phyloP scores from a whole-genome alignment of 2,797 vertebrate genomes.

The Zalophus californianus region DNA sequence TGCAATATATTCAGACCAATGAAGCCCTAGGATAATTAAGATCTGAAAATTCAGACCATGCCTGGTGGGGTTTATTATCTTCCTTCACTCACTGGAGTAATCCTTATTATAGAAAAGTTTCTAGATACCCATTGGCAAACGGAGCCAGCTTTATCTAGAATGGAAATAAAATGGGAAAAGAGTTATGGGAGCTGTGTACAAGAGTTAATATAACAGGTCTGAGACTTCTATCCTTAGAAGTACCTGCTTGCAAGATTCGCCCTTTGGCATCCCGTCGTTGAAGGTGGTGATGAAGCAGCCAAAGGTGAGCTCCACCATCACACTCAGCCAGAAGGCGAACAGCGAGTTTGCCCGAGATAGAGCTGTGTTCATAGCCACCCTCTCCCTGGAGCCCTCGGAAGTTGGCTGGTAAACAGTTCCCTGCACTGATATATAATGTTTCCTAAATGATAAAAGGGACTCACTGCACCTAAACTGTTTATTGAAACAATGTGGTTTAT shows the following conservation, averaged over 20 bases:
- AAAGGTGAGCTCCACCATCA: conserved; percentile 97
- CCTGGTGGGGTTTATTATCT: not conserved
- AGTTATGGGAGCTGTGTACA: not conserved
- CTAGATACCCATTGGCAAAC: not conserved
- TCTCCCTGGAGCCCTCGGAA: not conserved
- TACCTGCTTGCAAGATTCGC: not conserved
- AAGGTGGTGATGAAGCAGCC: conserved; percentile 98
- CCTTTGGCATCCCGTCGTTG: conserved; percentile 90
- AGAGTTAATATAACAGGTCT: not conserved
- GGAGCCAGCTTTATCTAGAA: not conserved
- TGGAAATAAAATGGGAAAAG: not conserved
- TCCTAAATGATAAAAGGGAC: too few relatives aligned
- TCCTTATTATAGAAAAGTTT: not conserved
- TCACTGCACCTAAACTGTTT: not conserved
- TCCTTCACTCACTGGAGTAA: not conserved
- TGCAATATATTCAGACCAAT: not conserved
- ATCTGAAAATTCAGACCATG: not conserved
- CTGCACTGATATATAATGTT: not conserved
- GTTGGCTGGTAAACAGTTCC: not conserved
- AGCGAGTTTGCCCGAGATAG: conserved; percentile 96
- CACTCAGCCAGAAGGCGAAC: conserved; percentile 97
- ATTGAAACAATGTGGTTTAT: not conserved
- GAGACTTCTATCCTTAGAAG: not conserved
- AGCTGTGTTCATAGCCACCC: conserved; percentile 93
- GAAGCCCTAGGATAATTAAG: not conserved